Evolutionary conservation across 2,113 vertebrate genomes (phyloP).

Genomic region (Grus americana): DNA sequence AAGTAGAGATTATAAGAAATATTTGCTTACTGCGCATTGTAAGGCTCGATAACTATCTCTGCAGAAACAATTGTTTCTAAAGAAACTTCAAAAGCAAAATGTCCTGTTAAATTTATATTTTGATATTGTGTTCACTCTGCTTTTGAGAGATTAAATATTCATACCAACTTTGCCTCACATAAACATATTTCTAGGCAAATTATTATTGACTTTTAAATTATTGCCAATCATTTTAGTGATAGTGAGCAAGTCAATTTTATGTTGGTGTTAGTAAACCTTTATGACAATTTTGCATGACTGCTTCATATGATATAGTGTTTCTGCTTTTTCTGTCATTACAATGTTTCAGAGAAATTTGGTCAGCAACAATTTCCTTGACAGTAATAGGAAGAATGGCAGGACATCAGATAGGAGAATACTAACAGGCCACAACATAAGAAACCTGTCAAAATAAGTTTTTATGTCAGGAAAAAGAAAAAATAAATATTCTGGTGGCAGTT

Average conservation of each 20-base stretch:
- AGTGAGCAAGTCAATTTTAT: neutral
- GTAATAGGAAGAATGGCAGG: neutral
- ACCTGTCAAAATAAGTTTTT: conserved; percentile 31
- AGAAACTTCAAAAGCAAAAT: neutral
- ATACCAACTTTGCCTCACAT: neutral
- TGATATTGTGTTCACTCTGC: neutral
- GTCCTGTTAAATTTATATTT: neutral
- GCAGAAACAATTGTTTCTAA: neutral
- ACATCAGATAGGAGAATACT: conserved; percentile 1
- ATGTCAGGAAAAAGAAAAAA: neutral
- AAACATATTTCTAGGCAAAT: neutral
- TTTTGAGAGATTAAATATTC: neutral
- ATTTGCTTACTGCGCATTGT: neutral
- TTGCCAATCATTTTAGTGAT: neutral
- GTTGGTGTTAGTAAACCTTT: neutral
- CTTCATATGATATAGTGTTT: neutral
- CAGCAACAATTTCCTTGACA: conserved; percentile 18
- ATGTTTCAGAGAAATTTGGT: neutral
- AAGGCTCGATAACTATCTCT: neutral
- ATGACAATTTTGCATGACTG: neutral
- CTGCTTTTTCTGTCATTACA: neutral
- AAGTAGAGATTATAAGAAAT: neutral
- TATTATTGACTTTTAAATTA: neutral
- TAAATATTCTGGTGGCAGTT: neutral
- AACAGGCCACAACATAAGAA: conserved; percentile 8